Percentiles rank a stretch among this genome's conserved stretches.
These are phyloP conservation scores for Tor tambroides DNA, from an alignment of 2,113 vertebrate genomes.

Conservation along the genomic window DNA sequence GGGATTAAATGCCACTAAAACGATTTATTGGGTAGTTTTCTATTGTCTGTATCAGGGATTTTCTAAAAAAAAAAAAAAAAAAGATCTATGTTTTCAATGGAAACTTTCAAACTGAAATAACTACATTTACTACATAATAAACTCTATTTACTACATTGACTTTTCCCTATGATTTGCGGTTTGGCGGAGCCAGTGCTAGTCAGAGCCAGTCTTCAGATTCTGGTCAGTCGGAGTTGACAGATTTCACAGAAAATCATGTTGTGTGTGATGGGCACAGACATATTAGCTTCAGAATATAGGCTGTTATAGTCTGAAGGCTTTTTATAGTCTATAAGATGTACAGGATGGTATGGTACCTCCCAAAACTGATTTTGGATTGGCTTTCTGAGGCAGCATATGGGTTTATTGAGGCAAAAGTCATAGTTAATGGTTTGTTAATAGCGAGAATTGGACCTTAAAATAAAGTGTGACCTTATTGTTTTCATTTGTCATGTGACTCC, in stretches of 20 bases:
- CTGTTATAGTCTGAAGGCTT: no score
- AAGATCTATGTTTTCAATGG: neutral
- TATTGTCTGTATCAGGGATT: neutral
- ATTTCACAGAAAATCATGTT: neutral
- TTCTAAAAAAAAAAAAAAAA: neutral
- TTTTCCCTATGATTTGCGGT: neutral
- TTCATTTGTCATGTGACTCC: neutral
- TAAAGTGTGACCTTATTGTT: neutral
- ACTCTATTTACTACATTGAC: no score
- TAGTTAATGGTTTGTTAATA: no score
- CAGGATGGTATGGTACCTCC: no score
- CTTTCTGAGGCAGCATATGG: no score
- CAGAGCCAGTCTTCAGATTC: neutral
- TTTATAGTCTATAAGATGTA: no score
- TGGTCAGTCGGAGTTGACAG: neutral
- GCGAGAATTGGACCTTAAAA: no score
- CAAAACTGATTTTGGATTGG: no score
- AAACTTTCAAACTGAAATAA: neutral
- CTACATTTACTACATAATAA: no score
- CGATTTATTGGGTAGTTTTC: neutral
- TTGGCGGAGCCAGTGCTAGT: neutral
- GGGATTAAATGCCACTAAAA: neutral
- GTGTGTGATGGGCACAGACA: neutral
- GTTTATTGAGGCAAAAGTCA: no score
- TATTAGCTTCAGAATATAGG: neutral